Evolutionary conservation across 2,797 vertebrate genomes (phyloP), one percentile per base, ranked within the genome.

Genomic region (Leptoclinus maculatus): DNA sequence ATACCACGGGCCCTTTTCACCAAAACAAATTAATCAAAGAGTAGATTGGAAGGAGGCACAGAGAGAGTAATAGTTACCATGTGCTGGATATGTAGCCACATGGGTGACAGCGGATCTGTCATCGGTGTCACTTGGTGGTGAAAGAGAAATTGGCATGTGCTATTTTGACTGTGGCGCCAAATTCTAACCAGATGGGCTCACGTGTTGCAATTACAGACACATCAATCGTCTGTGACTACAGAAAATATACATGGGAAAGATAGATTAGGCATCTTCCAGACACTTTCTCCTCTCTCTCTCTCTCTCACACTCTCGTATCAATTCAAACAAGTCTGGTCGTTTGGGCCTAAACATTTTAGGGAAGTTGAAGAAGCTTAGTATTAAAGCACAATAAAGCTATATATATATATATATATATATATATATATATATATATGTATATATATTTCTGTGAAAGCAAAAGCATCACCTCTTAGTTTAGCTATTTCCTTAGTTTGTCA

Each of bases 151-250:
- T 92, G 90, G 83, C 91, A 88, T 84, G 91, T 88, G 83, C 89
- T 90, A 91, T 92, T 94, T 91, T 78, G 80, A 94, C 83, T 49
- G 71, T 90, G 90, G 93, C 86, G 89, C 93, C 92, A 93, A 92
- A 92, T 93, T 85, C 90, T 87, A 91, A 94, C 93, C 93, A 93
- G 92, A 94, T 93, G 91, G 91, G 88, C 74, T 90, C 88, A 92
- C 92, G 87, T 93, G 92, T 89, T 60, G 79, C 89, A 92, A 92
- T 92, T 92, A 91, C 67, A 87, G 72, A 81, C 71, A 39, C 91
- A 91, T 93, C 88, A 80, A 90, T 93, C 90, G 82, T 60, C 57
- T 1, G 63, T 84, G 92, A 90, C 91, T 88, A 82, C 83, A 89
- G 86, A 89, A 91, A 91, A 92, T 88, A 92, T 91, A 93, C 89